phyloP scores from a whole-genome alignment of 1,140 invertebrate genomes.

The Anoplophora glabripennis region DNA sequence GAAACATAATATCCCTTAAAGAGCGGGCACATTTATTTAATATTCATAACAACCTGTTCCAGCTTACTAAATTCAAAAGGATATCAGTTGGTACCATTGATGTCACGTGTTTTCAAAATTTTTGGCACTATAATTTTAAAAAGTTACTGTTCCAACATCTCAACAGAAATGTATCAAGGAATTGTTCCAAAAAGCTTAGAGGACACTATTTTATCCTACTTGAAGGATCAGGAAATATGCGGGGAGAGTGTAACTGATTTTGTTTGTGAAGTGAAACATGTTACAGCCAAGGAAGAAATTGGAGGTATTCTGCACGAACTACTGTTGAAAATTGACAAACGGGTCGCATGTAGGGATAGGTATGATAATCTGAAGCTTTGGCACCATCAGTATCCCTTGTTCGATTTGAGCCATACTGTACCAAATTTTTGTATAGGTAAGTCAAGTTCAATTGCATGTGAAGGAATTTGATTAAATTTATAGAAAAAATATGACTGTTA shows the following conservation, averaged over 20 bases:
- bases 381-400: conserved; percentile 27
- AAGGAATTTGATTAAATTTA: no score
- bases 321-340: conserved; percentile 14
- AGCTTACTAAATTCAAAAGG: no score
- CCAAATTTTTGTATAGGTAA: conserved; percentile 24
- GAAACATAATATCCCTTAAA: no score
- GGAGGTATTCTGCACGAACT: conserved; percentile 16
- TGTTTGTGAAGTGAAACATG: background rate
- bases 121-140: no score
- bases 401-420: conserved; percentile 15
- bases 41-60: no score
- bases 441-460: no score
- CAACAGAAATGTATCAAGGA: background rate
- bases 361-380: conserved; percentile 15
- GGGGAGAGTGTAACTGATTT: background rate
- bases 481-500: no score
- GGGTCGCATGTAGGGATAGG: conserved; percentile 14
- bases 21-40: no score
- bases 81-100: no score
- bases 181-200: background rate
- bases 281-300: conserved; percentile 1
- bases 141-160: no score
- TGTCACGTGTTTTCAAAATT: no score
- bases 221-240: conserved; percentile 11
- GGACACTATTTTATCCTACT: conserved; percentile 4